Base-by-base conservation (phyloP, 30 jellyfish, hydroid and myxozoan genomes). In the Hydractinia symbiolongicarpus region DNA sequence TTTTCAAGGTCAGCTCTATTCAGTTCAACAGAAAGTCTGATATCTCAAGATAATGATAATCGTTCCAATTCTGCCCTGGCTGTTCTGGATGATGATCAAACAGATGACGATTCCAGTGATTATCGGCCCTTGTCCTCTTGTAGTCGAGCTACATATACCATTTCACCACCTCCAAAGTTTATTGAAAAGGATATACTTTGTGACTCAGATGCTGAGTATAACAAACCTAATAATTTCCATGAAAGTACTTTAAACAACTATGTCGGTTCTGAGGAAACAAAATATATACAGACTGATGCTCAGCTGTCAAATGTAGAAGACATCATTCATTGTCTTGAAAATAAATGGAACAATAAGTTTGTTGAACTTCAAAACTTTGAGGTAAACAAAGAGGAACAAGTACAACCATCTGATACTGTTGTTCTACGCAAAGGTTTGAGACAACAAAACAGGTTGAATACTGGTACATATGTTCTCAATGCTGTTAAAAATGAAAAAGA, bases 161-260 rank as follows among this genome's bases (percentile, higher is more conserved):
- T 64, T 44, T 64, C 74, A n/a, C 74, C 74, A 64, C 74, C 69
- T 13, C 69, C 74, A 7, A 7, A 13, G 4, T 1, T 64, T 13
- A 6, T 64, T 13, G 74, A 64, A 7, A 64, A 64, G 52, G 74
- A 64, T 64, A n/a, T 51, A 51, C 40, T 51, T 7, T 64, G 4
- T n/a, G 74, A 64, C 19, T 64, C 74, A 6, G 74, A 64, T 51
- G 74, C 19, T 13, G 74, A 64, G 52, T 44, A 64, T n/a, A 64
- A 44, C 8, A n/a, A 44, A 13, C 52, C 19, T 7, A 64, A 64
- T 7, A 51, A n/a, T 13, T 64, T 64, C 17, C 74, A 64, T 13
- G 40, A 44, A 1, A n/a, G 19, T 64, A 64, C 74, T n/a, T 51
- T 44, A 7, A 44, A 1, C 9, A 51, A 58, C 69, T 13, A 64